Percentiles rank a stretch among this genome's conserved stretches.
Conservation (phyloP, 2,113 vertebrate species). For the Corythoichthys intestinalis region DNA sequence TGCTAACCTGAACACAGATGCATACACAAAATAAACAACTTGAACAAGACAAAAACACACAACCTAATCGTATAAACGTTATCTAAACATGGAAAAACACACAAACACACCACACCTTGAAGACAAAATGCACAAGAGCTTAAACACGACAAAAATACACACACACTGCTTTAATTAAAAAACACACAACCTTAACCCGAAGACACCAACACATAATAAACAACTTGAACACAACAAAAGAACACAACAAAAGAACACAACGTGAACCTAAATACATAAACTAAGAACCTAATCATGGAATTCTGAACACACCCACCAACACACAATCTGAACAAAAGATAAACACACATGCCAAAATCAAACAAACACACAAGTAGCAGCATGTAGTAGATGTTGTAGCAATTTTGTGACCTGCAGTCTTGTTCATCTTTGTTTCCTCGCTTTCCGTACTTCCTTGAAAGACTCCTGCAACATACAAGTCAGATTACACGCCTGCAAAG, state of each 20-base stretch:
- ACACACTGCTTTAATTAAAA: too few relatives aligned
- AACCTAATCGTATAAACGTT: background rate
- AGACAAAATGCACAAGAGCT: background rate
- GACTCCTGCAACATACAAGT: constrained; percentile 43
- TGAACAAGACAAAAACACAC: too few relatives aligned
- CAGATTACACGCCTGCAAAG: background rate
- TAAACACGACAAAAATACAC: background rate
- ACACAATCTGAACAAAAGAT: background rate
- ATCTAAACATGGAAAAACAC: background rate
- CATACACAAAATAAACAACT: background rate
- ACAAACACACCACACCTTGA: background rate
- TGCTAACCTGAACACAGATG: background rate
- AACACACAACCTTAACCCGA: background rate
- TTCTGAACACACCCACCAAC: background rate
- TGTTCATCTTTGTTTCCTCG: constrained; percentile 68
- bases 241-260: background rate
- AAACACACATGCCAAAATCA: background rate
- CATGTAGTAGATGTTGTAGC: background rate
- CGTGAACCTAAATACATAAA: background rate
- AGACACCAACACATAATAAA: background rate
- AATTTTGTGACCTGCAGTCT: constrained; percentile 67
- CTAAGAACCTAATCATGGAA: background rate
- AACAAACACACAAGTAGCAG: too few relatives aligned
- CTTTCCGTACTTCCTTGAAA: constrained; percentile 68
- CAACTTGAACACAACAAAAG: background rate